Conservation (phyloP, 2,888 invertebrate species). For the Palloptera scutellata region DNA sequence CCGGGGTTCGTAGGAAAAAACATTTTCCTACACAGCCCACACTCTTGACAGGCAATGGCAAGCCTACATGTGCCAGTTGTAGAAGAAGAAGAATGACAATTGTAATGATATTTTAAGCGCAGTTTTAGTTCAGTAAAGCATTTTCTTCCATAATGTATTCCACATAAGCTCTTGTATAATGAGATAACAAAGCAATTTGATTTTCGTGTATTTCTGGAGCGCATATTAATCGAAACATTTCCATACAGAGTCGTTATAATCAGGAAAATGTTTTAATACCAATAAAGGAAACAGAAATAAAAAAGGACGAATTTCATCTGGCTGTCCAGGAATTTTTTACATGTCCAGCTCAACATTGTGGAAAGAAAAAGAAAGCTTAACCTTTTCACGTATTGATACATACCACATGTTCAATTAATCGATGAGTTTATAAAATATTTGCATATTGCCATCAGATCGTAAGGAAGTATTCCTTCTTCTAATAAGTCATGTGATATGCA, state of each 20-base stretch:
- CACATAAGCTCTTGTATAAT: slow-evolving; percentile 32
- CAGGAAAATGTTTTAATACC: slow-evolving; percentile 17
- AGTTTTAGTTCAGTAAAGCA: slow-evolving; percentile 26
- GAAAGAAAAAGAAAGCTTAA: slow-evolving; percentile 32
- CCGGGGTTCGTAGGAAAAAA: too few relatives aligned
- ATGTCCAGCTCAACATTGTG: slow-evolving; percentile 20
- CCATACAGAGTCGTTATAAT: slow-evolving; percentile 32
- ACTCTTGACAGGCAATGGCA: too few relatives aligned
- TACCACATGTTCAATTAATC: slow-evolving; percentile 31
- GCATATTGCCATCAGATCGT: slow-evolving; percentile 30
- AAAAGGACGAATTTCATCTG: slow-evolving; percentile 34
- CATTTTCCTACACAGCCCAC: too few relatives aligned
- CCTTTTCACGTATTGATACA: slow-evolving; percentile 24
- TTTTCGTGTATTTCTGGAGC: slow-evolving; percentile 26
- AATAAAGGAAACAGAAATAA: slow-evolving; percentile 33
- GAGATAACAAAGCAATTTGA: slow-evolving; percentile 30
- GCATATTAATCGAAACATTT: slow-evolving; percentile 36
- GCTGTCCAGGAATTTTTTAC: slow-evolving; percentile 29
- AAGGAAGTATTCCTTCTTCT: slow-evolving; percentile 32
- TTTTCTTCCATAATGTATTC: slow-evolving; percentile 27
- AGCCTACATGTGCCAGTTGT: too few relatives aligned
- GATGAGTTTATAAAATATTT: slow-evolving; percentile 28
- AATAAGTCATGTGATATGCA: slow-evolving; percentile 32
- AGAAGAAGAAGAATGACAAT: too few relatives aligned
- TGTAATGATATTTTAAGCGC: slow-evolving; percentile 36